A percentile compares a stretch with the other conserved stretches of the same genome.
Evolutionary conservation across 1,140 invertebrate species (phyloP).

Genomic region (Drosophila biarmipes): DNA sequence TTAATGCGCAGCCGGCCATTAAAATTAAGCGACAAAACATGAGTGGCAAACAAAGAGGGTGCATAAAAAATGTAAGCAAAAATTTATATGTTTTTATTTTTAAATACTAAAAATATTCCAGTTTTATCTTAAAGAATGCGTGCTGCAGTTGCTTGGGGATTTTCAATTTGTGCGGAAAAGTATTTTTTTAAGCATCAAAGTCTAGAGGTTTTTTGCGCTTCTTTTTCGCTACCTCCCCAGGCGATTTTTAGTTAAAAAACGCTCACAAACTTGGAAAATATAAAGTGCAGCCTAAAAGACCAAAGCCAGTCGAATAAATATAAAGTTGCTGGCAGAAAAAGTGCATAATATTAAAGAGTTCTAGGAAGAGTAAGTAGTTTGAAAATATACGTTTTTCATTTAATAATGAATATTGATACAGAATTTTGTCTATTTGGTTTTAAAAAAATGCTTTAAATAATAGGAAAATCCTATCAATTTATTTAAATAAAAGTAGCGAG

Average conservation of each 20-base stretch:
- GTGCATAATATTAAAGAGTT: not conserved
- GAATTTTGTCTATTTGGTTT: no score
- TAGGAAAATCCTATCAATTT: no score
- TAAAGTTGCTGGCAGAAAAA: slow-evolving; percentile 15
- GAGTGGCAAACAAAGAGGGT: slow-evolving; percentile 67
- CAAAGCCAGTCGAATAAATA: slow-evolving; percentile 44
- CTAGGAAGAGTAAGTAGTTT: not conserved
- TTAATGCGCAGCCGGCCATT: slow-evolving; percentile 63
- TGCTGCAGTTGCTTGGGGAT: slow-evolving; percentile 11
- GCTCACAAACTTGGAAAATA: slow-evolving; percentile 19
- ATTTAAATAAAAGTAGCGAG: not conserved
- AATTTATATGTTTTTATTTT: not conserved
- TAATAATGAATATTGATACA: no score
- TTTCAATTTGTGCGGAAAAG: slow-evolving; percentile 56
- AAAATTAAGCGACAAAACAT: slow-evolving; percentile 82
- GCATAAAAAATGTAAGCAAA: slow-evolving; percentile 15
- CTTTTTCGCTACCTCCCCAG: not conserved
- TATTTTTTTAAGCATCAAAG: slow-evolving; percentile 72
- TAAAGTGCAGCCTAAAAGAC: slow-evolving; percentile 39
- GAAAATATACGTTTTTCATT: no score
- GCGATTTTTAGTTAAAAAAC: slow-evolving; percentile 1
- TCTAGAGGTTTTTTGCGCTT: slow-evolving; percentile 46
- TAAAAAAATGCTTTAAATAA: no score
- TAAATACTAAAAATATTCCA: not conserved
- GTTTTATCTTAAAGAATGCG: slow-evolving; percentile 6